Evolutionary conservation across 2,113 vertebrate genomes (phyloP), one percentile per base, ranked within the genome.

Genomic region (Ciconia maguari): DNA sequence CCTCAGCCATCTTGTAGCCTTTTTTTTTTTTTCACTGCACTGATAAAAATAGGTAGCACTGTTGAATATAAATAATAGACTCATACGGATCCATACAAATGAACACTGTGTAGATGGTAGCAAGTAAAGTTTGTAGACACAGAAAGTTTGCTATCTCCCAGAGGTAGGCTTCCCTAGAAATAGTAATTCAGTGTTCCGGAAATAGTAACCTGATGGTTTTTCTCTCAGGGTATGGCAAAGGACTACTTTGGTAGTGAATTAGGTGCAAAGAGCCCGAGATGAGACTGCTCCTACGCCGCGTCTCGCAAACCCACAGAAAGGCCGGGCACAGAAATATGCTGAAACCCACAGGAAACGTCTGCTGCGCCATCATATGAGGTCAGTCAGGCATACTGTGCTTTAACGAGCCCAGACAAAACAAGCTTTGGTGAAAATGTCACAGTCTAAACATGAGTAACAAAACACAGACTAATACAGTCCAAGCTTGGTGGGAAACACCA

Each of bases 361-460:
- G 89, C 92, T 60, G 95, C 72, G 42, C 51, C 64, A 15, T 95
- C 87, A 64, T 87, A 70, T 44, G 94, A 83, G 77, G 83, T 91
- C 89, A 94, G 93, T 74, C 91, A 94, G 94, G 91, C 93, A 70
- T 79, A 61, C 85, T 9, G 22, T 2, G 74, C 95, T 97, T 89
- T 93, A 93, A 75, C 2, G 32, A 94, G 81, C 10, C 0, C 95
- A 97, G 89, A 94, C 96, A 96, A 97, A 97, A 97, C 94, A 96
- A 75, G 90, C 95, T 86, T 89, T 79, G 91, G 78, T 92, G 94
- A 90, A 96, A 96, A 96, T 93, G 83, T 95, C 91, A 89, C 94
- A 95, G 58, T 92, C 90, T 91, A 96, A 96, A 94, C 94, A 89
- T 0, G 48, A 38, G 71, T 96, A 96, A 90, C 93, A 96, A 97